Conservation (phyloP, 2,888 invertebrate species). For the Drosophila aldrichi region DNA sequence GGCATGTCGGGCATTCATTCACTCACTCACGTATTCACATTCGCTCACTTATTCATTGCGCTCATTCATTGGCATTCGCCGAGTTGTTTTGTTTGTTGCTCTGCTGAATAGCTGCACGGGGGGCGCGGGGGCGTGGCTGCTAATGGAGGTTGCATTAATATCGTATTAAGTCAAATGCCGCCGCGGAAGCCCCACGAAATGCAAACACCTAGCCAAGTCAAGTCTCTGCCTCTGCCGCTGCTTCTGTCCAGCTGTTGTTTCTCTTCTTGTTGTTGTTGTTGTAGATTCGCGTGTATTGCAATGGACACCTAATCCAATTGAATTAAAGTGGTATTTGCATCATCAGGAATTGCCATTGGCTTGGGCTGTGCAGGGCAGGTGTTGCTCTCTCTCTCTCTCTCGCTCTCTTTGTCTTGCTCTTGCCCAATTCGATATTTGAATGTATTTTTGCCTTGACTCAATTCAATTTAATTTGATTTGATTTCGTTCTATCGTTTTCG, state of each 20-base stretch:
- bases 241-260: slow-evolving; percentile 26
- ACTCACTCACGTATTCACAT: slow-evolving; percentile 3
- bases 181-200: slow-evolving; percentile 59
- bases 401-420: slow-evolving; percentile 7
- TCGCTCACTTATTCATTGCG: slow-evolving; percentile 16
- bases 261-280: neutral
- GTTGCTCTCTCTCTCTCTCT: slow-evolving; percentile 17
- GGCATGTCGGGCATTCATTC: slow-evolving; percentile 41
- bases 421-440: slow-evolving; percentile 68
- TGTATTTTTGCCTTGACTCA: slow-evolving; percentile 47
- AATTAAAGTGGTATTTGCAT: slow-evolving; percentile 65
- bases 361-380: slow-evolving; percentile 47
- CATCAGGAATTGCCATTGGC: slow-evolving; percentile 1
- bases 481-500: slow-evolving; percentile 50
- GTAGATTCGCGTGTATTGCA: slow-evolving; percentile 46
- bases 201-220: slow-evolving; percentile 2
- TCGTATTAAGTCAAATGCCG: slow-evolving; percentile 63
- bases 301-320: slow-evolving; percentile 71
- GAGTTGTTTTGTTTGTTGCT: slow-evolving; percentile 29
- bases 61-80: slow-evolving; percentile 17
- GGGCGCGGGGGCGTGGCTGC: neutral
- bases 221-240: neutral
- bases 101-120: slow-evolving; percentile 35
- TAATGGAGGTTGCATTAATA: slow-evolving; percentile 61
- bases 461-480: slow-evolving; percentile 64